Evolutionary conservation across 2,113 vertebrate genomes (phyloP), one percentile per base, ranked within the genome.

Genomic region (Balaeniceps rex): DNA sequence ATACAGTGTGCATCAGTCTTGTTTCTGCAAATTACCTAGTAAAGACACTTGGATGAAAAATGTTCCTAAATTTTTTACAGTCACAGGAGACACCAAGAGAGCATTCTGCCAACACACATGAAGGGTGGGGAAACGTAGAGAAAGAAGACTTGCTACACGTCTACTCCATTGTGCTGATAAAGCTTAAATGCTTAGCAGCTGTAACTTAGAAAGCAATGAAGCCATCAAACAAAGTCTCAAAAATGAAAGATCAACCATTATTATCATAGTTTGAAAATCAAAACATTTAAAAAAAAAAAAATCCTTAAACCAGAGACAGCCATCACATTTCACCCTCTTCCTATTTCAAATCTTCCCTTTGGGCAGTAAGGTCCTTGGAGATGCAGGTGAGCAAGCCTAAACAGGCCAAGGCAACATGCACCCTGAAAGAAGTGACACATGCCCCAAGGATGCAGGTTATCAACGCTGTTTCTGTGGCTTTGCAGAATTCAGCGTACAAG

Each of bases 351-450:
- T 9, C 9, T 61, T 52, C 17, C 7, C 4, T 80, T 63, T 77
- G 11, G 5, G 24, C 49, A 69, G 28, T 9, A 38, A 83, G 10
- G 13, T 64, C 11, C 49, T 44, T n/a, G 33, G 24, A 72, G 49
- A 40, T 49, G 25, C 10, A 54, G 51, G 33, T 21, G 23, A 85
- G 22, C 0, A 9, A 75, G 33, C 7, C 28, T 33, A 46, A 58
- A 28, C 2, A 5, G 16, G n/a, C 11, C 61, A 71, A 66, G 15
- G 28, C 33, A 61, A 33, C 38, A n/a, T 17, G 12, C 40, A 40
- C 11, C 18, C 25, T 1, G 4, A 60, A 38, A 44, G 4, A 9
- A 14, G 12, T 2, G 10, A 12, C 3, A 5, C 0, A 0, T 17
- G 14, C 4, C 42, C 12, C 2, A 1, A 6, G 38, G 33, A 19